Percentiles rank a stretch among this genome's conserved stretches.
These are phyloP conservation scores for Pyrrhosoma nymphula DNA, from an alignment of 2,888 invertebrate genomes.

Conservation along the genomic window DNA sequence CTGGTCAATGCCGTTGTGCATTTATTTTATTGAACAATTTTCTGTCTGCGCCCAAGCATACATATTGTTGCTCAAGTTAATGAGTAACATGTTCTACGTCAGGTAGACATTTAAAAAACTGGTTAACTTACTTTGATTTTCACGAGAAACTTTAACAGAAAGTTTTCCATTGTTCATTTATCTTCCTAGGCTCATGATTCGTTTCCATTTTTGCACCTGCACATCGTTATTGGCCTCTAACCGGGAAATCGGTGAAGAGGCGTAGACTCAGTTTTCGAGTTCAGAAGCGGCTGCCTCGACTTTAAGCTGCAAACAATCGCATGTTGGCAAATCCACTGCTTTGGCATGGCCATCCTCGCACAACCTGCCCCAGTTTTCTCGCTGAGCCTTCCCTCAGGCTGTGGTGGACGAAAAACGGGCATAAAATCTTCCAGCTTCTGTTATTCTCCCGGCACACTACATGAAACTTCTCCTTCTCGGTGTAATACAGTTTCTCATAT, in stretches of 20 bases:
- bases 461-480: not conserved
- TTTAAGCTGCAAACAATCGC: not conserved
- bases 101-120: too few species aligned
- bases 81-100: too few species aligned
- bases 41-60: too few species aligned
- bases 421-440: not conserved
- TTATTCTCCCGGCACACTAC: not conserved
- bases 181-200: not conserved
- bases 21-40: too few species aligned
- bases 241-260: not conserved
- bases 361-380: not conserved
- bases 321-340: not conserved
- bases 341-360: not conserved
- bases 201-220: not conserved
- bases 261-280: not conserved
- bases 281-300: not conserved
- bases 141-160: too few species aligned
- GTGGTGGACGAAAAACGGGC: not conserved
- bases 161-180: too few species aligned
- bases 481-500: not conserved
- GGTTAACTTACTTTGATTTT: too few species aligned
- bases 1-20: too few species aligned
- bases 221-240: not conserved
- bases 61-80: too few species aligned
- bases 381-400: not conserved